phyloP scores from a whole-genome alignment of 2,113 vertebrate species.

The Gobius niger region DNA sequence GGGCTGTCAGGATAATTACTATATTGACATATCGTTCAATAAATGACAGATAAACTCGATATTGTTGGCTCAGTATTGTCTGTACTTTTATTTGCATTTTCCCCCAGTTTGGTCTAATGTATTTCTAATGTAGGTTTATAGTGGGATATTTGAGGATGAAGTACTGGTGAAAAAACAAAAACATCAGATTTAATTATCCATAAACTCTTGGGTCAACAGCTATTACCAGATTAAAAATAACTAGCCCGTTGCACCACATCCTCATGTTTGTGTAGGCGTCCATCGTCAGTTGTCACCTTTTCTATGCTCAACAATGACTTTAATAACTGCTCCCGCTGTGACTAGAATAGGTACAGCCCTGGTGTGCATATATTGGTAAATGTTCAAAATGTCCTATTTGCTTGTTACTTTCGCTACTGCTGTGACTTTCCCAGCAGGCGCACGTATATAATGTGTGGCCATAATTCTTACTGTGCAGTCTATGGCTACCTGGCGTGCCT shows the following conservation, averaged over 20 bases:
- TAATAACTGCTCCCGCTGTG: background rate
- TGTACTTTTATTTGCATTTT: too few species aligned
- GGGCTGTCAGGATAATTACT: too few species aligned
- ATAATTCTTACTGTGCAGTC: slow-evolving; percentile 1
- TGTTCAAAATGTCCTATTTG: slow-evolving; percentile 7
- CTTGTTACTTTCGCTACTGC: slow-evolving; percentile 10
- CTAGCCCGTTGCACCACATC: background rate
- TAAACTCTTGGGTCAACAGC: background rate
- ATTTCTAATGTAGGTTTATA: too few species aligned
- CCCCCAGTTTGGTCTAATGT: too few species aligned
- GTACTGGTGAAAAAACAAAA: background rate
- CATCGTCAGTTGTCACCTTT: background rate
- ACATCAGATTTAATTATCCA: background rate
- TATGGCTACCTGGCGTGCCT: slow-evolving; percentile 26
- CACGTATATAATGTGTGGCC: slow-evolving; percentile 6
- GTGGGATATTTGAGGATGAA: too few species aligned
- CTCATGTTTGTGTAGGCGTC: background rate
- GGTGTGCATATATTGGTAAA: slow-evolving; percentile 2
- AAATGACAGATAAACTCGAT: too few species aligned
- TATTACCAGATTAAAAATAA: background rate
- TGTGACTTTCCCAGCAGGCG: slow-evolving; percentile 11
- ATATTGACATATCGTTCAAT: too few species aligned
- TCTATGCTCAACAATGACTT: background rate
- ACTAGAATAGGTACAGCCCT: background rate
- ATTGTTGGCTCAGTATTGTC: too few species aligned